phyloP scores from a whole-genome alignment of 2,888 invertebrate species.

The Torymus tubicola region DNA sequence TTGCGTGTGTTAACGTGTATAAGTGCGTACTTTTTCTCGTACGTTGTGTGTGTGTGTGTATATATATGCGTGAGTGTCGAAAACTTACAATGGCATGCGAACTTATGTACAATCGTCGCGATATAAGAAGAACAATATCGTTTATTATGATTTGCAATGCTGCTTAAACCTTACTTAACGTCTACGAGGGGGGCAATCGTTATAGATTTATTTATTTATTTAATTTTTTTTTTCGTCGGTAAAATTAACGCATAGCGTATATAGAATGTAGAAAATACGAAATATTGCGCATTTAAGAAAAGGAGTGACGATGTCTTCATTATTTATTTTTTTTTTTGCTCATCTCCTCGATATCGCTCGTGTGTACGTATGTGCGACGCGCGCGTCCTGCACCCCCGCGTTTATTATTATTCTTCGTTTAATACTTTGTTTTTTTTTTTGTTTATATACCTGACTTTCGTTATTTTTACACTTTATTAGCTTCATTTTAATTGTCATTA shows the following conservation, averaged over 20 bases:
- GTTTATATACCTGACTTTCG: not conserved
- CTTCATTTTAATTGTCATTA: not conserved
- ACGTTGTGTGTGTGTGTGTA: conserved; percentile 1
- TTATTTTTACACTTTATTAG: not conserved
- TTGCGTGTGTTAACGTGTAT: no score
- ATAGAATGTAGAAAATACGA: conserved; percentile 63
- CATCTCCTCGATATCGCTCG: conserved; percentile 21
- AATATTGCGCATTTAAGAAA: conserved; percentile 58
- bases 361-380: not conserved
- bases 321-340: conserved; percentile 15
- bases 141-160: conserved; percentile 35
- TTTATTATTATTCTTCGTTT: conserved; percentile 6
- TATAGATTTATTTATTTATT: not conserved
- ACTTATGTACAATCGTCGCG: conserved; percentile 51
- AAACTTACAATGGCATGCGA: conserved; percentile 50
- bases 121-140: conserved; percentile 48
- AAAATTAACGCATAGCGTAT: conserved; percentile 59
- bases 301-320: conserved; percentile 34
- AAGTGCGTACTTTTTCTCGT: not conserved
- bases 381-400: conserved; percentile 3
- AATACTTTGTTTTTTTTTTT: conserved; percentile 25
- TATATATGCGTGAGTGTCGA: conserved; percentile 33
- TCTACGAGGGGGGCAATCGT: conserved; percentile 41
- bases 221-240: conserved; percentile 37
- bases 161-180: conserved; percentile 50